phyloP scores from a whole-genome alignment of 2,113 vertebrate species.

The Coracopsis vasa region DNA sequence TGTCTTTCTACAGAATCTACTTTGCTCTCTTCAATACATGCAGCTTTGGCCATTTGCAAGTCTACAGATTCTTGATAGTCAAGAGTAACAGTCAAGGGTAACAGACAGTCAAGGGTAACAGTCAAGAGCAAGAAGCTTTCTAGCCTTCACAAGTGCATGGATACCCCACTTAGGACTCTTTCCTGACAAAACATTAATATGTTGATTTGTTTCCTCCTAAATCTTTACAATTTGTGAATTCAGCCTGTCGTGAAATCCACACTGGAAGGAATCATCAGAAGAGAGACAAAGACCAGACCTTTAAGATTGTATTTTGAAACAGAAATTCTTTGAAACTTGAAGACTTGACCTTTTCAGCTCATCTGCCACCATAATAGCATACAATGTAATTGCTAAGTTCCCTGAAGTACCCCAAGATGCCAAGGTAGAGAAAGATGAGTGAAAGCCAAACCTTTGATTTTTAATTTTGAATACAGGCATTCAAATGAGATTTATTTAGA shows the following conservation, averaged over 20 bases:
- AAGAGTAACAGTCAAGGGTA: background rate
- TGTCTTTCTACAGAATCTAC: background rate
- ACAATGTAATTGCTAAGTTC: background rate
- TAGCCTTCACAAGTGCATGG: background rate
- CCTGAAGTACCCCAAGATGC: background rate
- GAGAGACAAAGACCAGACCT: background rate
- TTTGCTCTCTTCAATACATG: background rate
- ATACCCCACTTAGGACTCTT: background rate
- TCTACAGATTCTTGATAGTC: background rate
- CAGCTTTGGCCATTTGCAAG: background rate
- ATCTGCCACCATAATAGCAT: background rate
- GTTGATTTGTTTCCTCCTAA: background rate
- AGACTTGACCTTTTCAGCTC: background rate
- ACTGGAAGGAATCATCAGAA: background rate
- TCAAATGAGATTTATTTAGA: constrained; percentile 27
- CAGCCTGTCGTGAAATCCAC: background rate
- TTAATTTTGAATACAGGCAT: background rate
- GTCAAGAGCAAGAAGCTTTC: background rate
- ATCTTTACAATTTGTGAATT: background rate
- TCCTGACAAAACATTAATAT: background rate
- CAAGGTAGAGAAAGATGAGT: background rate
- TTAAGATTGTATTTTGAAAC: background rate
- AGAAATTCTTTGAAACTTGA: background rate
- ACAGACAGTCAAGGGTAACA: background rate
- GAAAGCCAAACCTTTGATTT: background rate